phyloP scores from a whole-genome alignment of 2,888 invertebrate genomes.

The Cordilura impudica region DNA sequence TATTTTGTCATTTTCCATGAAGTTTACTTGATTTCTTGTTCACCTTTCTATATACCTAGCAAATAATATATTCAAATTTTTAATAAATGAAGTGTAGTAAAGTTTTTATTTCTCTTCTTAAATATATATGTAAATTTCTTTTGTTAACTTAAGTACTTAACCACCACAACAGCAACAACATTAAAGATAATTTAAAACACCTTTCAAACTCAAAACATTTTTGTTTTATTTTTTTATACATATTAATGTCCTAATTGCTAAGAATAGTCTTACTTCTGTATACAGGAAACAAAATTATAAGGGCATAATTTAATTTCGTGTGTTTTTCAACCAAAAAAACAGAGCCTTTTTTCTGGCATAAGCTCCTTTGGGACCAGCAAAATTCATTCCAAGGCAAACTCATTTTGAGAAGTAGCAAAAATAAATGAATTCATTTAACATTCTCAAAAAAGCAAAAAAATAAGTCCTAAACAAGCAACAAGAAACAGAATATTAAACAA shows the following conservation, averaged over 20 bases:
- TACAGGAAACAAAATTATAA: slow-evolving; percentile 38
- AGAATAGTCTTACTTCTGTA: slow-evolving; percentile 12
- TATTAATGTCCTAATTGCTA: slow-evolving; percentile 47
- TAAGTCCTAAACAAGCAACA: slow-evolving; percentile 8
- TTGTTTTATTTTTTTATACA: neutral
- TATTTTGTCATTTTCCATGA: neutral
- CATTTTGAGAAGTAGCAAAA: slow-evolving; percentile 37
- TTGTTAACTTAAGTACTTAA: slow-evolving; percentile 32
- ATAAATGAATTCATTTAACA: slow-evolving; percentile 50
- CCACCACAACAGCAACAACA: slow-evolving; percentile 13
- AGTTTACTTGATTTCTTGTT: neutral
- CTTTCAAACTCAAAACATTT: slow-evolving; percentile 36
- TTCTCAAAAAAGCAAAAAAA: slow-evolving; percentile 33
- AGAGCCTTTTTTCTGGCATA: slow-evolving; percentile 5
- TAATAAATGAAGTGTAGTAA: slow-evolving; percentile 34
- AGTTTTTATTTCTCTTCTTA: slow-evolving; percentile 13
- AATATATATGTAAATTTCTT: slow-evolving; percentile 19
- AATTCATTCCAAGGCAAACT: slow-evolving; percentile 3
- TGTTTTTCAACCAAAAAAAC: slow-evolving; percentile 28
- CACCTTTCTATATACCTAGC: too few species aligned
- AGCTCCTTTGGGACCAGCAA: slow-evolving; percentile 47
- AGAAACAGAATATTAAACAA: slow-evolving; percentile 47
- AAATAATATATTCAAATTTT: slow-evolving; percentile 27
- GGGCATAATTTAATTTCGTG: slow-evolving; percentile 55
- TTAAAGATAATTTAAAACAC: slow-evolving; percentile 55